A percentile compares a stretch with the other conserved stretches of the same genome.
Evolutionary conservation across 2,797 vertebrate genomes (phyloP).

Genomic region (Yasuhikotakia modesta): DNA sequence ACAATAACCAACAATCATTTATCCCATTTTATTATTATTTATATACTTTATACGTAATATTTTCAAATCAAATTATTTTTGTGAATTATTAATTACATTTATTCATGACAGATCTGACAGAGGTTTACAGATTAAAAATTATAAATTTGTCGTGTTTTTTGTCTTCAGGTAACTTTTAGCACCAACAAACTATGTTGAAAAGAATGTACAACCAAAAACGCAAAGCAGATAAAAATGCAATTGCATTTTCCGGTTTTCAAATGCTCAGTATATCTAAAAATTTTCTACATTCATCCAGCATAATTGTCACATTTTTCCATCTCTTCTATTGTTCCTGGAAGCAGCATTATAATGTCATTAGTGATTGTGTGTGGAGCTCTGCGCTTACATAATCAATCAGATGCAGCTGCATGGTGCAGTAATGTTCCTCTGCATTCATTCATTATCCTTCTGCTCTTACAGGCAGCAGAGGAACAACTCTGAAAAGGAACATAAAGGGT

Average conservation of each 20-base stretch:
- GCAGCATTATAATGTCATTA: conserved; percentile 73
- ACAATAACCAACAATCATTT: background rate
- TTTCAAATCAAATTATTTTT: background rate
- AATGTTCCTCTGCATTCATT: conserved; percentile 64
- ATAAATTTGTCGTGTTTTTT: too few relatives aligned
- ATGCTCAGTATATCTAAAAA: conserved; percentile 47
- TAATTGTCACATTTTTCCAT: conserved; percentile 47
- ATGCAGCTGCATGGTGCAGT: conserved; percentile 71
- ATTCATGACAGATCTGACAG: too few relatives aligned
- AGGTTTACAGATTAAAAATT: too few relatives aligned
- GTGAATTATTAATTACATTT: background rate
- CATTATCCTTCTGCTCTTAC: conserved; percentile 71
- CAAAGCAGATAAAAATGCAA: conserved; percentile 35
- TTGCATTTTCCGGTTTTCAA: conserved; percentile 33
- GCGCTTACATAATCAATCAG: conserved; percentile 73
- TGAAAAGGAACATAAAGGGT: conserved; percentile 64
- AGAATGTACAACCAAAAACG: conserved; percentile 30
- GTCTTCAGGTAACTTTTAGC: too few relatives aligned
- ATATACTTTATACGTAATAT: background rate
- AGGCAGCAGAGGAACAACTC: conserved; percentile 60
- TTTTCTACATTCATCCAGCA: conserved; percentile 39
- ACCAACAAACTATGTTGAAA: conserved; percentile 20
- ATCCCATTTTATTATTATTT: background rate
- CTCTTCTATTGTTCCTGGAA: conserved; percentile 54
- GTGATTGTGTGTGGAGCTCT: conserved; percentile 66